Evolutionary conservation across 2,113 vertebrate species (phyloP), one percentile per base, ranked within the genome.

Genomic region (Channa argus): DNA sequence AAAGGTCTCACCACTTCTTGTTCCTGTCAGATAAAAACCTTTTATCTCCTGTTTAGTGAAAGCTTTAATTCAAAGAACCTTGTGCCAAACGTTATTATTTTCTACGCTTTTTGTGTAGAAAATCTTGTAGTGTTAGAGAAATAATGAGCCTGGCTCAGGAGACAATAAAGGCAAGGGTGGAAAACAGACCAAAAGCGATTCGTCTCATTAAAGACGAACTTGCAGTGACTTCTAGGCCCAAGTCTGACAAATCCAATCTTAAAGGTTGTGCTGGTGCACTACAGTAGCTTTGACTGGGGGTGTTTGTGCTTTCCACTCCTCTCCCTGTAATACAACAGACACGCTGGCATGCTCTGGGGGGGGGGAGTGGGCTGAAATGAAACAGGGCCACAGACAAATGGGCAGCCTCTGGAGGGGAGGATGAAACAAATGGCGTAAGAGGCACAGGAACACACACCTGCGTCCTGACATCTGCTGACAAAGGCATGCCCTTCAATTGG

Each of bases 391-490:
- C 85, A 90, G 92, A 94, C 92, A 93, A 92, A 92, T 89, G 82
- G 88, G 45, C 84, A 73, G 82, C 77, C 92, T 89, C 90, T 81
- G 80, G 91, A 91, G 90, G 70, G 91, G 84, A 82, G 79, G 91
- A 90, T 91, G 84, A 92, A 92, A 90, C 77, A 80, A 88, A 82
- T 71, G 73, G 84, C 87, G 88, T 78, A 71, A 88, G 86, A 88
- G 79, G 83, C 83, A 55, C 72, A 89, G 83, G 85, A 88, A 90
- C 85, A 91, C 90, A 88, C 92, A 93, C 86, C 92, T 94, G 92
- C 88, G 89, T 81, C 91, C 90, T 88, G 92, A 90, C 88, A 92
- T 92, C 91, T 91, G 92, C 91, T 90, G 88, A 92, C 90, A 91
- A 93, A 90, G 90, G 76, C 86, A 83, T 92, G 92, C 90, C 90